phyloP scores from a whole-genome alignment of 2,113 vertebrate species.

The Electrona antarctica region DNA sequence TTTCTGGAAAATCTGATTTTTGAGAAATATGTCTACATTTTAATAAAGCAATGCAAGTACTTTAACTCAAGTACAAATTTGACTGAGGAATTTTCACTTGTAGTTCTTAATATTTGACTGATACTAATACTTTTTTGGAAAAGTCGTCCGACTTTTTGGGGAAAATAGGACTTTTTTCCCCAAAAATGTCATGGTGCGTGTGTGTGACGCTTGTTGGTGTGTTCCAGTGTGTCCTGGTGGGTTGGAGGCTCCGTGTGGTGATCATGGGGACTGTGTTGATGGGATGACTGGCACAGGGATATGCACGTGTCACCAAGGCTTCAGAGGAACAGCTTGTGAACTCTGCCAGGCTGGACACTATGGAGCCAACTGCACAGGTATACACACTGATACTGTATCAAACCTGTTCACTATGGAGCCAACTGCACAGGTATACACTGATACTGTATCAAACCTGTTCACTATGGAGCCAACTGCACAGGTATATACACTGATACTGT shows the following conservation, averaged over 20 bases:
- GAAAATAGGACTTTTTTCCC: too few relatives aligned
- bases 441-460: slow-evolving; percentile 3
- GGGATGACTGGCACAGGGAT: slow-evolving; percentile 76
- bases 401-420: slow-evolving; percentile 77
- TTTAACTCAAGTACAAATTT: too few relatives aligned
- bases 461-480: slow-evolving; percentile 87
- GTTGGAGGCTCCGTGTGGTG: slow-evolving; percentile 81
- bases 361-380: slow-evolving; percentile 88
- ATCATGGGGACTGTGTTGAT: slow-evolving; percentile 81
- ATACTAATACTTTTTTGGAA: too few relatives aligned
- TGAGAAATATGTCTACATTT: too few relatives aligned
- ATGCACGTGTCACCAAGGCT: slow-evolving; percentile 82
- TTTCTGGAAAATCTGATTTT: too few relatives aligned
- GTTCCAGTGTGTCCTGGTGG: slow-evolving; percentile 89
- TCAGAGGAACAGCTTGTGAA: slow-evolving; percentile 86
- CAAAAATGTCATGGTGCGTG: too few relatives aligned
- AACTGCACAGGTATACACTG: slow-evolving; percentile 83
- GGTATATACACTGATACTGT: slow-evolving; percentile 68
- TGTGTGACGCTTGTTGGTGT: neutral
- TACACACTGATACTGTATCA: neutral
- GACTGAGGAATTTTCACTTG: too few relatives aligned
- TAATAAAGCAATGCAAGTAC: too few relatives aligned
- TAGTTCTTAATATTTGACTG: too few relatives aligned
- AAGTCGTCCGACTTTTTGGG: too few relatives aligned
- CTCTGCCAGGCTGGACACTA: slow-evolving; percentile 78